Conservation (phyloP, 2,113 vertebrate species). For the Ornithorhynchus anatinus region DNA sequence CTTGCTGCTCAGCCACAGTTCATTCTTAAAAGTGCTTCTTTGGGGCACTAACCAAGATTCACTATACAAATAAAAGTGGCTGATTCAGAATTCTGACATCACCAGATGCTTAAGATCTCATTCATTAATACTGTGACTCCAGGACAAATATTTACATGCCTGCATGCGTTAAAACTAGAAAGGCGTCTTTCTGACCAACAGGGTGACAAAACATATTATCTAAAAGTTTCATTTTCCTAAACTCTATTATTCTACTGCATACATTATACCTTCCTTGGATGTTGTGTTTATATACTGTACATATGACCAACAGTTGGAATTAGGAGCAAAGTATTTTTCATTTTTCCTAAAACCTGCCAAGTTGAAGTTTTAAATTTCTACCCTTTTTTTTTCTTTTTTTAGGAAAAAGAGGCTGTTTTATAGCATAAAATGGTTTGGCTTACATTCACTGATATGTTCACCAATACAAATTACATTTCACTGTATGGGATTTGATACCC, state of each 20-base stretch:
- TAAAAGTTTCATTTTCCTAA: conserved; percentile 84
- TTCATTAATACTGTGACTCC: conserved; percentile 99
- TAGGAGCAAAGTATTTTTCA: conserved; percentile 72
- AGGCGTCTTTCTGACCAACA: conserved; percentile 96
- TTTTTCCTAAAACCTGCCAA: conserved; percentile 71
- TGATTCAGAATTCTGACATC: conserved; percentile 75
- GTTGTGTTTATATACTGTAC: conserved; percentile 97
- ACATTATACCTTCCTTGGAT: conserved; percentile 96
- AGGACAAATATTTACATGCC: conserved; percentile 99
- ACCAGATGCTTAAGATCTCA: conserved; percentile 92
- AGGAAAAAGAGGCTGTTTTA: conserved; percentile 84
- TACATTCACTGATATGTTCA: conserved; percentile 80
- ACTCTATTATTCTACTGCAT: conserved; percentile 98
- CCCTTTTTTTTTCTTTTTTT: conserved; percentile 67
- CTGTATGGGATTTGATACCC: conserved; percentile 58
- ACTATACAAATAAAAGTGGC: conserved; percentile 81
- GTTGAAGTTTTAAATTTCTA: conserved; percentile 69
- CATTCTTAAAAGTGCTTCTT: conserved; percentile 71
- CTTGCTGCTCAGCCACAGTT: conserved; percentile 75
- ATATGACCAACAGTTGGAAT: conserved; percentile 82
- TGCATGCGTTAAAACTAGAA: conserved; percentile 99
- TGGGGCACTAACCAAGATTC: conserved; percentile 72
- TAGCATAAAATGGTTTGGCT: conserved; percentile 81
- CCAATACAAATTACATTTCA: conserved; percentile 70
- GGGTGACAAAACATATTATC: conserved; percentile 94